These are phyloP conservation scores for Pangasius larnaudii DNA, from an alignment of 2,797 vertebrate genomes.

Conservation along the genomic window DNA sequence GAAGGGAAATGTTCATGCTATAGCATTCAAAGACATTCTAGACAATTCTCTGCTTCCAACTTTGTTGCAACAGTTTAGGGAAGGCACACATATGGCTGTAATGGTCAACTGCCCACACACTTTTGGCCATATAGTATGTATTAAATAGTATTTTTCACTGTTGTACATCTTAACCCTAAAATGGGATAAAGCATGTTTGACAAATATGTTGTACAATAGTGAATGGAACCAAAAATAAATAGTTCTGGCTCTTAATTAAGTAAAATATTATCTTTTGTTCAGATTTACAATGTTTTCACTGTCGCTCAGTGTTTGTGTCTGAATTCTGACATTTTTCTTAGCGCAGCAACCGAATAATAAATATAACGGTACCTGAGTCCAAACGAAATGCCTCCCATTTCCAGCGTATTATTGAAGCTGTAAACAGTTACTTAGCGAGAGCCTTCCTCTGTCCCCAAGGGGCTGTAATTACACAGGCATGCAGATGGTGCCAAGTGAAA, in stretches of 20 bases:
- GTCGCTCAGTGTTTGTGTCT: background rate
- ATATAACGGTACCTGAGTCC: constrained; percentile 56
- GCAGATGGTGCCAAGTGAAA: constrained; percentile 64
- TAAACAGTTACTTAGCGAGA: constrained; percentile 65
- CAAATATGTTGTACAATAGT: background rate
- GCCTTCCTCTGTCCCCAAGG: constrained; percentile 66
- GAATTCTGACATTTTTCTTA: constrained; percentile 8
- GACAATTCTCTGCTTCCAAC: background rate
- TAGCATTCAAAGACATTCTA: background rate
- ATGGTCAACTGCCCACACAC: background rate
- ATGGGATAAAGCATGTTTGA: background rate
- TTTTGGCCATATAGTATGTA: background rate
- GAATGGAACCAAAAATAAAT: background rate
- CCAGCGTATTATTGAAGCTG: constrained; percentile 66
- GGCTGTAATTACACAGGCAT: constrained; percentile 70
- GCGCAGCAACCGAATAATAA: constrained; percentile 1
- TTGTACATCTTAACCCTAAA: background rate
- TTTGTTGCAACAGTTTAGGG: background rate
- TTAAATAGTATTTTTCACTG: background rate
- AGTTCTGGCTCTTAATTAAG: background rate
- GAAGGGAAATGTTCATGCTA: too few species aligned
- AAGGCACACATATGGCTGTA: background rate
- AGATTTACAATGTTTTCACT: background rate
- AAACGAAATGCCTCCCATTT: constrained; percentile 58
- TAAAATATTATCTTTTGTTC: background rate